Evolutionary conservation across 1,140 invertebrate species (phyloP), one percentile per base, ranked within the genome.

Genomic region (Cheumatopsyche charites): DNA sequence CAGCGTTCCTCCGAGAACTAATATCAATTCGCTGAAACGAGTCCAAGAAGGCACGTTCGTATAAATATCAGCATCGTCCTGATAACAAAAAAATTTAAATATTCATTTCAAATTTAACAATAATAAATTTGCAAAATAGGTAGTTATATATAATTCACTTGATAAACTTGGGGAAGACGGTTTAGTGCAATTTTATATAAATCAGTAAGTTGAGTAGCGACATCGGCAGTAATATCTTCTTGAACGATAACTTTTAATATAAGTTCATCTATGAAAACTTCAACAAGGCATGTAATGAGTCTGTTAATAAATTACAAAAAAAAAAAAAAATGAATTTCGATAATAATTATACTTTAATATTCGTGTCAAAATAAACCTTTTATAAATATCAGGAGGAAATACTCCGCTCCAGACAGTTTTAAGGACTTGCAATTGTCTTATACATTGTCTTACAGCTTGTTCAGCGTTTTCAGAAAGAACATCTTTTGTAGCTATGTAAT

Each of bases 361-460:
- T 7, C 13, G 0, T 45, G n/a, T n/a, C n/a, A 55, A 41, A 45
- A 62, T 73, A 55, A 79, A 84, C 83, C 79, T 81, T 29, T 77
- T 80, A 77, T 91, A 94, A 9, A 91, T 86, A 78, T 88, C 88
- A 12, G 79, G 72, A 0, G 92, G 92, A 58, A 94, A 86, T 1
- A 94, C 88, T 70, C 89, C 86, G 49, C 90, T 85, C 95, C 95
- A 97, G 0, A 96, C 91, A 70, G 91, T 93, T 83, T 93, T 91
- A 1, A 98, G 81, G 69, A 95, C 83, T 78, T 92, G 90, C 68
- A 97, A 82, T 80, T 96, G 94, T 55, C 92, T 86, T 26, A 96
- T 83, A 78, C 93, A 94, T 80, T 96, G 92, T 19, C 91, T 86
- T 5, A 97, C 80, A 17, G 89, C 86, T 77, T 90, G 89, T 78